phyloP scores from a whole-genome alignment of 2,888 invertebrate species.

The Stenodema calcarata region DNA sequence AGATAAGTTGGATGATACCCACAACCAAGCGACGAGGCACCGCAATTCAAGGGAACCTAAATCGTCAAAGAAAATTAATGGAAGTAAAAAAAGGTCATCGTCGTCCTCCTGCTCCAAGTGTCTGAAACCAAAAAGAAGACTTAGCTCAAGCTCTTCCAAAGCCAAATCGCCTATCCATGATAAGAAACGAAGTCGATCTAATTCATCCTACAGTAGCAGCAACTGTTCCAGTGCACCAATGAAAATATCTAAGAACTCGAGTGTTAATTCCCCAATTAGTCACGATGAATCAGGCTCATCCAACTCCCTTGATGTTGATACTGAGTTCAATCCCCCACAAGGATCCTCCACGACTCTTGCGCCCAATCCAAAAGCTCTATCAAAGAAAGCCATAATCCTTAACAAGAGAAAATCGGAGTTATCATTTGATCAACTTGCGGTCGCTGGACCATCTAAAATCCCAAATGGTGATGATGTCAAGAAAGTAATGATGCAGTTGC shows the following conservation, averaged over 20 bases:
- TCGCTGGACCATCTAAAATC: background rate
- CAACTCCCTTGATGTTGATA: background rate
- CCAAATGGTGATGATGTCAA: background rate
- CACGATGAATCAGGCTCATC: background rate
- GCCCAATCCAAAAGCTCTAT: constrained; percentile 20
- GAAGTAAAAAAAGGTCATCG: background rate
- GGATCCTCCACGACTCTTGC: background rate
- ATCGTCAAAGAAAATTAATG: background rate
- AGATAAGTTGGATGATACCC: background rate
- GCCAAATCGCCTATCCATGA: background rate
- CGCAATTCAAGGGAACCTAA: background rate
- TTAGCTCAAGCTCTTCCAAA: background rate
- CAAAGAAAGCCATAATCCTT: constrained; percentile 28
- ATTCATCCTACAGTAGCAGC: background rate
- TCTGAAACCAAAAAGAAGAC: background rate
- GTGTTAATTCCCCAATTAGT: too few species aligned
- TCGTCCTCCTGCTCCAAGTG: background rate
- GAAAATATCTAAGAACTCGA: background rate
- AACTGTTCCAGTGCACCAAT: background rate
- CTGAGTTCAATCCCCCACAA: background rate
- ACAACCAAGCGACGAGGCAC: background rate
- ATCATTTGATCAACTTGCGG: background rate
- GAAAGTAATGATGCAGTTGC: background rate
- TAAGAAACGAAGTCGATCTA: background rate
- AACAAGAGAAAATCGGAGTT: constrained; percentile 1